These are phyloP conservation scores for Mythimna vitellina DNA, from an alignment of 2,888 invertebrate genomes.

Conservation along the genomic window DNA sequence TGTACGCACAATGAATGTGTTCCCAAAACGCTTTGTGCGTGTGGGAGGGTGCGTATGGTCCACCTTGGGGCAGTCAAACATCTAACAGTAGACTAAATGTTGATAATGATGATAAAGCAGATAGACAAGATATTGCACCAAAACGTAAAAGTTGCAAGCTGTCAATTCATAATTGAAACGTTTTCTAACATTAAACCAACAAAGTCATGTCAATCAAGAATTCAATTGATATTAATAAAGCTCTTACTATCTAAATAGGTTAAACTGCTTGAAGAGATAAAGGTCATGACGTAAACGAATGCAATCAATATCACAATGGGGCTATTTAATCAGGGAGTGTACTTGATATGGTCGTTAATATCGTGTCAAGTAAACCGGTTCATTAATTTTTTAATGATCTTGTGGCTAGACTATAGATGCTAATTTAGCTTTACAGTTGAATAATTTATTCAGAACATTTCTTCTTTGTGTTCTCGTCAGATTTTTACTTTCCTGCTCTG, in stretches of 20 bases:
- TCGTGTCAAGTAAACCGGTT: not conserved
- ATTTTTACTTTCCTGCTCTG: not conserved
- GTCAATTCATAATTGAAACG: not conserved
- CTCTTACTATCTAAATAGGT: constrained; percentile 37
- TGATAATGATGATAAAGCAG: not conserved
- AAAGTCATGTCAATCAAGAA: constrained; percentile 12
- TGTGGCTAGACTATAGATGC: not conserved
- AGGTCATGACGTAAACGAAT: constrained; percentile 42
- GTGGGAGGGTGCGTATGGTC: too few species aligned
- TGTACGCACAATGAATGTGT: too few species aligned
- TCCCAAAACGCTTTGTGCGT: too few species aligned
- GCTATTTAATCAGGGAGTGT: constrained; percentile 24
- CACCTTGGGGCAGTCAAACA: not conserved
- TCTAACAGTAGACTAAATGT: not conserved
- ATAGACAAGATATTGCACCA: not conserved
- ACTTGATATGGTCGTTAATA: constrained; percentile 29
- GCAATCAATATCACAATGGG: constrained; percentile 45
- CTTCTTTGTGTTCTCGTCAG: not conserved
- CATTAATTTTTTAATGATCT: not conserved
- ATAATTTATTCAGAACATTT: not conserved
- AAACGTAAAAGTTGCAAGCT: too few species aligned
- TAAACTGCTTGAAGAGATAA: constrained; percentile 38
- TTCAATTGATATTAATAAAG: constrained; percentile 39
- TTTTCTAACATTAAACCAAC: not conserved
- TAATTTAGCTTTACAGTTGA: not conserved